Evolutionary conservation across 2,888 invertebrate genomes (phyloP).

Genomic region (Pseudococcus viburni): DNA sequence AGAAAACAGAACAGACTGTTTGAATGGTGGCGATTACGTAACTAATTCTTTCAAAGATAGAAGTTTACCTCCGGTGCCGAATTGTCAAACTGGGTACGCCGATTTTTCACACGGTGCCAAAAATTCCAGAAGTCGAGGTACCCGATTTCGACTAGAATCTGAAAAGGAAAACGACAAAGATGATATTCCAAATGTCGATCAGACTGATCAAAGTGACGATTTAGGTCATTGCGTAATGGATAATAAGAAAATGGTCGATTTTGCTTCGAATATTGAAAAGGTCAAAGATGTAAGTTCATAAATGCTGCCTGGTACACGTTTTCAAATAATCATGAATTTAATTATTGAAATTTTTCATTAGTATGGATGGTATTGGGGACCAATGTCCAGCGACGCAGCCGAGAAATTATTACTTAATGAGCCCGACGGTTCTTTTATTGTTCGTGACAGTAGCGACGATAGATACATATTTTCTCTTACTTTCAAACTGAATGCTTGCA

Average conservation of each 20-base stretch:
- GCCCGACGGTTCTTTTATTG: constrained; percentile 94
- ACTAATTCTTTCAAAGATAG: constrained; percentile 75
- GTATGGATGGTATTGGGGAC: constrained; percentile 98
- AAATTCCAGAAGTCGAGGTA: constrained; percentile 59
- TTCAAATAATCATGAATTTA: not conserved
- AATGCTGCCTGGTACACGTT: not conserved
- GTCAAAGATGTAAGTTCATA: constrained; percentile 88
- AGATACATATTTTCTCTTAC: constrained; percentile 95
- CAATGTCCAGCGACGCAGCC: constrained; percentile 90
- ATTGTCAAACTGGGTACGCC: not conserved
- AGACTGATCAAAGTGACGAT: constrained; percentile 70
- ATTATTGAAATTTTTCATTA: constrained; percentile 70
- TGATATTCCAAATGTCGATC: constrained; percentile 70
- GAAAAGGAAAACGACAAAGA: constrained; percentile 66
- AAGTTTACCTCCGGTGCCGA: constrained; percentile 79
- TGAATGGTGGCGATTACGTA: not conserved
- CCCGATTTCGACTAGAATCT: constrained; percentile 63
- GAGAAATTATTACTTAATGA: constrained; percentile 92
- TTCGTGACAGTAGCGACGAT: constrained; percentile 93
- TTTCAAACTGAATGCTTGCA: constrained; percentile 90
- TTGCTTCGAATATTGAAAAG: constrained; percentile 92
- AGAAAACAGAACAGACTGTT: not conserved
- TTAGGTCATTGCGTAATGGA: constrained; percentile 70
- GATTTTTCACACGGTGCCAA: constrained; percentile 4
- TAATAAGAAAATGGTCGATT: constrained; percentile 78